Conservation (phyloP, 1,140 invertebrate species). For the Phthorimaea operculella region DNA sequence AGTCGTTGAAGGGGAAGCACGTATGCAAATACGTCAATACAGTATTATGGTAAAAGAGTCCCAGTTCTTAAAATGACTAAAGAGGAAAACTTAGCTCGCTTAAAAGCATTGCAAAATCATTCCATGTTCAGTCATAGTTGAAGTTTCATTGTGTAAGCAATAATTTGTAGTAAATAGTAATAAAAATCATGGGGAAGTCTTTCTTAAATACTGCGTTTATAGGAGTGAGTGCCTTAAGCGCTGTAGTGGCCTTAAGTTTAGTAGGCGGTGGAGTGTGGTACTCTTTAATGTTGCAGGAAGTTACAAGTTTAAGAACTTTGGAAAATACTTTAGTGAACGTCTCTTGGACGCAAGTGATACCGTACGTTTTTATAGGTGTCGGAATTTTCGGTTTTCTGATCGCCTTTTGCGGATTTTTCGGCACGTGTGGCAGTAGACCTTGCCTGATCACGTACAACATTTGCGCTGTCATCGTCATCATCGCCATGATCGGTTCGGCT, state of each 20-base stretch:
- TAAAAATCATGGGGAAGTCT: background rate
- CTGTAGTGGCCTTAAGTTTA: conserved; percentile 6
- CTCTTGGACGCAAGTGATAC: conserved; percentile 16
- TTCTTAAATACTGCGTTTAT: background rate
- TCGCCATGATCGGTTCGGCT: conserved; percentile 1
- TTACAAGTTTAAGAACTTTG: conserved; percentile 12
- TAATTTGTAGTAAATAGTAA: no score
- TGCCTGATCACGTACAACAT: conserved; percentile 7
- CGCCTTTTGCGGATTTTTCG: conserved; percentile 12
- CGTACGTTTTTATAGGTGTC: conserved; percentile 9
- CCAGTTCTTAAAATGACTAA: no score
- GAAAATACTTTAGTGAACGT: conserved; percentile 9
- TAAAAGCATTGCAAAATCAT: no score
- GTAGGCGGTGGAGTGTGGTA: conserved; percentile 9
- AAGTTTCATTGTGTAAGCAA: no score
- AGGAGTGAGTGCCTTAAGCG: conserved; percentile 10
- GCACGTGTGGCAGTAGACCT: conserved; percentile 6
- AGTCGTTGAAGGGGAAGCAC: no score
- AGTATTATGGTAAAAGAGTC: no score
- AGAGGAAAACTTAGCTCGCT: no score
- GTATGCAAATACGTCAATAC: no score
- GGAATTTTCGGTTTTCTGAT: conserved; percentile 9
- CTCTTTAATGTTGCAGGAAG: conserved; percentile 11
- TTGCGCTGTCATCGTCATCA: conserved; percentile 7
- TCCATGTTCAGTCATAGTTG: no score